A percentile compares a stretch with the other conserved stretches of the same genome.
Conservation (phyloP, 2,113 vertebrate genomes). For the Pituophis catenifer region DNA sequence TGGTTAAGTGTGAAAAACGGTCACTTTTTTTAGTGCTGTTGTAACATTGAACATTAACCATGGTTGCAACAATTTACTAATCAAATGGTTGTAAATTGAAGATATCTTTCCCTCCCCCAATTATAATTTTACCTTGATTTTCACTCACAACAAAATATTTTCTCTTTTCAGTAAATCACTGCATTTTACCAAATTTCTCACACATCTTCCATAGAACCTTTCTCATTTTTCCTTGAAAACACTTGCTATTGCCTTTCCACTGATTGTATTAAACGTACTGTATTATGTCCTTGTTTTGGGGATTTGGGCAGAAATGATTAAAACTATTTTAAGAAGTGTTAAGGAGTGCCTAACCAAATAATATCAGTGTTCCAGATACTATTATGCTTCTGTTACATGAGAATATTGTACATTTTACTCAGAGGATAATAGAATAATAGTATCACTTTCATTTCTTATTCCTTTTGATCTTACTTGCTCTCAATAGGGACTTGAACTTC, state of each 20-base stretch:
- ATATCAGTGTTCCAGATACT: slow-evolving; percentile 57
- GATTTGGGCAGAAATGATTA: slow-evolving; percentile 52
- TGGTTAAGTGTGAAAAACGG: neutral
- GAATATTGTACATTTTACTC: slow-evolving; percentile 56
- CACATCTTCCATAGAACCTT: too few species aligned
- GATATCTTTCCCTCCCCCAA: neutral
- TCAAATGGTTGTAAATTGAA: neutral
- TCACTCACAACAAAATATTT: slow-evolving; percentile 36
- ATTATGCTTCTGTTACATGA: slow-evolving; percentile 49
- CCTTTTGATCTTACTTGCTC: neutral
- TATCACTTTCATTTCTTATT: neutral
- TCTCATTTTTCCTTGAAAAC: too few species aligned
- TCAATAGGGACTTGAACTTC: neutral
- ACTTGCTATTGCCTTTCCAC: too few species aligned
- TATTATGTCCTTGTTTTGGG: slow-evolving; percentile 60
- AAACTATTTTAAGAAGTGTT: slow-evolving; percentile 52
- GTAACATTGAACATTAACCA: neutral
- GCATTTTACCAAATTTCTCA: too few species aligned
- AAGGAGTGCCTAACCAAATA: slow-evolving; percentile 62
- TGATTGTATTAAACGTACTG: slow-evolving; percentile 48
- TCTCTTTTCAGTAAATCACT: too few species aligned
- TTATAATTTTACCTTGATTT: slow-evolving; percentile 64
- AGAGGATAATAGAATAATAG: slow-evolving; percentile 34
- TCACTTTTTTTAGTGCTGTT: neutral
- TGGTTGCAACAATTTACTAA: neutral